Conservation (phyloP, 2,888 invertebrate species). For the Cynaeus angustus region DNA sequence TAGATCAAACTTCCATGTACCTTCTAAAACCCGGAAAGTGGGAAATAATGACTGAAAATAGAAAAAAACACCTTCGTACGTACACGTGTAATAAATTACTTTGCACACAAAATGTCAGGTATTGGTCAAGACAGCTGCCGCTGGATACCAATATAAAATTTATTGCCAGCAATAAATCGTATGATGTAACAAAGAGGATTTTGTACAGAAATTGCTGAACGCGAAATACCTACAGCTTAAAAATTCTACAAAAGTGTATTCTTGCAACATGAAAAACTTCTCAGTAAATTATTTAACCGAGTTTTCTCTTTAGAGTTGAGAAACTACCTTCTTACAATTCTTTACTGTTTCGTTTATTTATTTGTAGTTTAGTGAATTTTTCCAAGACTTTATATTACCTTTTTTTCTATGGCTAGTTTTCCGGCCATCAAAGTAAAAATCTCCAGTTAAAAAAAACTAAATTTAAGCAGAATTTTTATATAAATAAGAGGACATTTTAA, state of each 20-base stretch:
- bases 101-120: constrained; percentile 4
- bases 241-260: neutral
- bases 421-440: no score
- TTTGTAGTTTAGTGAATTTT: no score
- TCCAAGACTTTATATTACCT: no score
- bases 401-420: no score
- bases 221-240: neutral
- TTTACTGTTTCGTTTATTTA: no score
- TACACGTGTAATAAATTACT: neutral
- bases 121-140: constrained; percentile 1
- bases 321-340: neutral
- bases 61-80: neutral
- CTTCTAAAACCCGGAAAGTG: no score
- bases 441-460: no score
- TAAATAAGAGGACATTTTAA: no score
- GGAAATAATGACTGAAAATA: no score
- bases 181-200: neutral
- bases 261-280: neutral
- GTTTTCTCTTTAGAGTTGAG: neutral
- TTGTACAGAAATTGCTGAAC: constrained; percentile 2
- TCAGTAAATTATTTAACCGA: neutral
- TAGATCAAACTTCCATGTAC: no score
- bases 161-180: constrained; percentile 5
- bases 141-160: neutral
- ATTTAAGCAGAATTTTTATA: no score